A percentile compares a stretch with the other conserved stretches of the same genome.
These are phyloP conservation scores for Lysiphlebus fabarum DNA, from an alignment of 1,140 invertebrate species.

Conservation along the genomic window DNA sequence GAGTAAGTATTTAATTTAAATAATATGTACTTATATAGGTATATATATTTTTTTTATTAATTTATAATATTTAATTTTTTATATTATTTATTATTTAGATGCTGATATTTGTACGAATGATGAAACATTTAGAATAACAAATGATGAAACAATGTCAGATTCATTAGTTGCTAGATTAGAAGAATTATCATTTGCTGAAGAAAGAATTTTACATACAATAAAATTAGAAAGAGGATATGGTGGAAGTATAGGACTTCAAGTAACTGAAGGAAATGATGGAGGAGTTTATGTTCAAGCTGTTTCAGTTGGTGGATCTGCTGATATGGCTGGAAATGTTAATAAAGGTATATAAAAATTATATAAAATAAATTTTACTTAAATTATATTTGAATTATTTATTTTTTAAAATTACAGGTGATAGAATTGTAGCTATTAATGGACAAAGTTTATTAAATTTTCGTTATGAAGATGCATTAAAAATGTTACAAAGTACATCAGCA, in stretches of 20 bases:
- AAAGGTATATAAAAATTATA: constrained; percentile 53
- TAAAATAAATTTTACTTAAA: no score
- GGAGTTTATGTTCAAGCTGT: constrained; percentile 79
- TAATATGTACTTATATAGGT: no score
- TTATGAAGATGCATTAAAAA: constrained; percentile 69
- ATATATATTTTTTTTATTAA: neutral
- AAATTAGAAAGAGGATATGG: constrained; percentile 60
- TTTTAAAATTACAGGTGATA: constrained; percentile 59
- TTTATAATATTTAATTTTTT: constrained; percentile 1
- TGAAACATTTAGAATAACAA: constrained; percentile 52
- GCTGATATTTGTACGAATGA: constrained; percentile 58
- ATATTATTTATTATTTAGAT: constrained; percentile 40
- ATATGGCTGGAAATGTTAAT: constrained; percentile 65
- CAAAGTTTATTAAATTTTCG: constrained; percentile 69
- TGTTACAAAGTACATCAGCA: constrained; percentile 67
- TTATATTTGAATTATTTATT: no score
- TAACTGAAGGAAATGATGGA: constrained; percentile 72
- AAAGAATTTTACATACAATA: constrained; percentile 67
- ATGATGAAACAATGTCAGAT: constrained; percentile 62
- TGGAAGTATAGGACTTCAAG: constrained; percentile 71
- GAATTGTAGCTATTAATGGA: constrained; percentile 77
- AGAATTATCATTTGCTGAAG: constrained; percentile 68
- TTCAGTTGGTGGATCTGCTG: constrained; percentile 67
- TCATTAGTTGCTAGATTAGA: constrained; percentile 69
- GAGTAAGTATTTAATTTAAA: constrained; percentile 44